Evolutionary conservation across 2,797 vertebrate genomes (phyloP).

Genomic region (Pseudocheirus occidentalis): DNA sequence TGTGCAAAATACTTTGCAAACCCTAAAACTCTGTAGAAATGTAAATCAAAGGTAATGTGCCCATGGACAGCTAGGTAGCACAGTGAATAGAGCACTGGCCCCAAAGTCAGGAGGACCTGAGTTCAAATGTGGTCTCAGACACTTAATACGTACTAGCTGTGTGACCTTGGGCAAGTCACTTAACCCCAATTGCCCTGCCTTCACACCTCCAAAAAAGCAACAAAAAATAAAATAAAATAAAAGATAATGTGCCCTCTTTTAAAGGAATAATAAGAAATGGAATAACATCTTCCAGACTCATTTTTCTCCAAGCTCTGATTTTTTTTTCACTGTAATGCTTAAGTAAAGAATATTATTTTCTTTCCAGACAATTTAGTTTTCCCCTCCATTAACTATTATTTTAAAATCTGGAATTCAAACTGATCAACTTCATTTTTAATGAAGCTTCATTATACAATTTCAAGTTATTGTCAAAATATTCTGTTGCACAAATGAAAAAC

Average conservation of each 20-base stretch:
- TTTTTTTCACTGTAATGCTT: constrained; percentile 50
- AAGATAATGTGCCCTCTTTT: neutral
- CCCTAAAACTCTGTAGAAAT: neutral
- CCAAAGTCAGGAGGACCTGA: too few species aligned
- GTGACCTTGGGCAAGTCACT: too few species aligned
- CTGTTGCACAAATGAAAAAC: constrained; percentile 19
- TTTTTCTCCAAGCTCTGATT: constrained; percentile 44
- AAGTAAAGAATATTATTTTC: constrained; percentile 54
- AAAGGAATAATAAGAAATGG: neutral
- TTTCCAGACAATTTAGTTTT: constrained; percentile 27
- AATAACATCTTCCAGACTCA: constrained; percentile 43
- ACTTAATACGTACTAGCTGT: too few species aligned
- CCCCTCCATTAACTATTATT: constrained; percentile 35
- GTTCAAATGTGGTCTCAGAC: too few species aligned
- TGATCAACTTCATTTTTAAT: constrained; percentile 28
- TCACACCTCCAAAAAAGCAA: too few species aligned
- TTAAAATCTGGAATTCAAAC: constrained; percentile 51
- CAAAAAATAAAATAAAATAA: neutral
- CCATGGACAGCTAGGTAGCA: too few species aligned
- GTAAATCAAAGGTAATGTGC: neutral
- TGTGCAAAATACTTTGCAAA: neutral
- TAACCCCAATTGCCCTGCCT: too few species aligned
- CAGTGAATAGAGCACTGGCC: too few species aligned
- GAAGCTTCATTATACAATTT: constrained; percentile 24
- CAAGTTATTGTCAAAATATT: constrained; percentile 48